These are phyloP conservation scores for Alectoris magna DNA, from an alignment of 2,797 vertebrate genomes.

Conservation along the genomic window DNA sequence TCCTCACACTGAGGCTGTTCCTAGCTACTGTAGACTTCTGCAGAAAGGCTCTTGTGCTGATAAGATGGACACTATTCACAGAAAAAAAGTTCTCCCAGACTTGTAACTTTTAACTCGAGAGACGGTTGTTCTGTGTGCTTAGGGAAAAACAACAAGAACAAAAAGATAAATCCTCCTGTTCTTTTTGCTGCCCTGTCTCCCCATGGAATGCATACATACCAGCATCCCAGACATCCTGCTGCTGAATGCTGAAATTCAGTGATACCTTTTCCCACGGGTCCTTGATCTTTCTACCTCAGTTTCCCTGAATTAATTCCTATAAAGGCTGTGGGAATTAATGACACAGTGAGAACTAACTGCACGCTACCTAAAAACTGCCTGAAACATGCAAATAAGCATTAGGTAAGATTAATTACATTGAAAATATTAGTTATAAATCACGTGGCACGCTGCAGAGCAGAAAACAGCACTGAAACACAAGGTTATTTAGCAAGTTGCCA, in stretches of 20 bases:
- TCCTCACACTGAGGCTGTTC: background rate
- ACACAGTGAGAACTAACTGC: background rate
- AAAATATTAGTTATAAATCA: background rate
- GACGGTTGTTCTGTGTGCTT: background rate
- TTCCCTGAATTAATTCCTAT: background rate
- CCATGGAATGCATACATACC: accelerated
- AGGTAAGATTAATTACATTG: background rate
- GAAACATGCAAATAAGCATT: background rate
- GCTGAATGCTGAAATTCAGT: background rate
- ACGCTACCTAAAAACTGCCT: background rate
- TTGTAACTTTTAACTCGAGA: background rate
- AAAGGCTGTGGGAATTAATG: background rate
- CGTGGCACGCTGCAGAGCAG: background rate
- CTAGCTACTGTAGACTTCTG: background rate
- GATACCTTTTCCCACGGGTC: background rate
- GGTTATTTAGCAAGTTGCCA: background rate
- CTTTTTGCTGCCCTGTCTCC: background rate
- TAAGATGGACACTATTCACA: background rate
- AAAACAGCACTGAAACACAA: background rate
- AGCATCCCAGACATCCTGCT: background rate
- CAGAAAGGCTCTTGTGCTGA: background rate
- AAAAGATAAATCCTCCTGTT: background rate
- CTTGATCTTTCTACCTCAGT: background rate
- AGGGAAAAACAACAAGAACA: background rate
- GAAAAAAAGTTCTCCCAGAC: background rate